A percentile compares a stretch with the other conserved stretches of the same genome.
Conservation (phyloP, 2,113 vertebrate species). For the Myrmecobius fasciatus region DNA sequence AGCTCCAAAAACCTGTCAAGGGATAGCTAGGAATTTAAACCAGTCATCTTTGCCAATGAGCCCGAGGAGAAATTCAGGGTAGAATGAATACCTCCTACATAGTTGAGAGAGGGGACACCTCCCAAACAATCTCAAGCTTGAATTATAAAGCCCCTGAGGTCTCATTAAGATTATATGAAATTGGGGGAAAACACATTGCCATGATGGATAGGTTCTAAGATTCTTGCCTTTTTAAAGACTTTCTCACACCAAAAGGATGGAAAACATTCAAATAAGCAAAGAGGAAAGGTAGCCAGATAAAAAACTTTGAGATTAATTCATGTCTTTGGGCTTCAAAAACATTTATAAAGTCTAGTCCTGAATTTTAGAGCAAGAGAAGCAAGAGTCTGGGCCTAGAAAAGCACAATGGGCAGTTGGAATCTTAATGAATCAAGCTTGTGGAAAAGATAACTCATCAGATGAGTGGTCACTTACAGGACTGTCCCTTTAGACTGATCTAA, state of each 20-base stretch:
- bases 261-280: not conserved
- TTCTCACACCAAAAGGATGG: not conserved
- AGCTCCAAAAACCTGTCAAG: conserved; percentile 23
- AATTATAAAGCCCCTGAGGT: conserved; percentile 75
- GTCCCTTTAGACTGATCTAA: not conserved
- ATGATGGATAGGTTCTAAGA: not conserved
- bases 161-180: conserved; percentile 49
- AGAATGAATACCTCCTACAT: conserved; percentile 55
- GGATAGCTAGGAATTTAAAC: conserved; percentile 16
- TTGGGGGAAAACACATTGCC: conserved; percentile 56
- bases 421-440: not conserved
- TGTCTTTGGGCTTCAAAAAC: conserved; percentile 35
- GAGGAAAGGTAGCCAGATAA: conserved; percentile 47
- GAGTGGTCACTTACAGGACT: not conserved
- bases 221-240: not conserved
- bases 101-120: conserved; percentile 56
- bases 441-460: not conserved
- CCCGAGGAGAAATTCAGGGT: not conserved
- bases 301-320: conserved; percentile 50
- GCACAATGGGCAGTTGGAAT: not conserved
- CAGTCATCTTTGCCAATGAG: not conserved
- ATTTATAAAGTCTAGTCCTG: conserved; percentile 33
- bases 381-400: not conserved
- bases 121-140: conserved; percentile 66
- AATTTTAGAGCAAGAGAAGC: not conserved